Conservation (phyloP, 1,140 invertebrate species). For the Proctacanthus coquilletti region DNA sequence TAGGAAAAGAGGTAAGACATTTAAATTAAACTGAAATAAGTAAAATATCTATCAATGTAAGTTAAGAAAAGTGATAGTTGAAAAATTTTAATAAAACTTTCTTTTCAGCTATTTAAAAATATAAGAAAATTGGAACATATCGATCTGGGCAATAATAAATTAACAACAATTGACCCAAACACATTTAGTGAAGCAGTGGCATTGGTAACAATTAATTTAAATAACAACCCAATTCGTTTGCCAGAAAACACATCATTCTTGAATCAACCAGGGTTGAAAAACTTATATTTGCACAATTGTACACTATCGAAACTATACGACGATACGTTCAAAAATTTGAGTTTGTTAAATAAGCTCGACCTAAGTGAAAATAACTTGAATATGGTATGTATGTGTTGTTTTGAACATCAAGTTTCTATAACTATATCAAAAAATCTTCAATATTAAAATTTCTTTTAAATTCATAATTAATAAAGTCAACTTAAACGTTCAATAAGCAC, state of each 20-base stretch:
- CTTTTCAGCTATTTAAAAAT: conserved; percentile 16
- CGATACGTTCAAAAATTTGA: conserved; percentile 31
- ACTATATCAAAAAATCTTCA: background rate
- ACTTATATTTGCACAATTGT: conserved; percentile 23
- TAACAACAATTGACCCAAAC: conserved; percentile 33
- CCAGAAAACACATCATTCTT: conserved; percentile 23
- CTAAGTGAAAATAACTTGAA: conserved; percentile 30
- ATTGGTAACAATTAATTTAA: conserved; percentile 32
- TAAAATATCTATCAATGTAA: background rate
- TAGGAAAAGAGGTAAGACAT: conserved; percentile 19
- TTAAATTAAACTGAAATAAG: conserved; percentile 3
- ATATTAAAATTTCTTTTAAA: background rate
- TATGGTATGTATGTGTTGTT: conserved; percentile 10
- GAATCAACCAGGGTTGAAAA: conserved; percentile 17
- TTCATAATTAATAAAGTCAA: too few relatives aligned
- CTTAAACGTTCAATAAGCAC: too few relatives aligned
- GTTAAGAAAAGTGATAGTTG: too few relatives aligned
- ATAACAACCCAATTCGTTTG: conserved; percentile 33
- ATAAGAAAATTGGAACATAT: conserved; percentile 13
- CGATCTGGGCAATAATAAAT: conserved; percentile 35
- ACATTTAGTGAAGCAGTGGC: conserved; percentile 31
- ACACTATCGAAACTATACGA: conserved; percentile 22
- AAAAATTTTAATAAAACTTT: background rate
- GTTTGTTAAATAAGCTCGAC: conserved; percentile 27
- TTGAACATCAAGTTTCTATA: background rate